Percentiles rank a stretch among this genome's conserved stretches.
phyloP scores from a whole-genome alignment of 1,140 invertebrate species.

The Drosophila ambigua region DNA sequence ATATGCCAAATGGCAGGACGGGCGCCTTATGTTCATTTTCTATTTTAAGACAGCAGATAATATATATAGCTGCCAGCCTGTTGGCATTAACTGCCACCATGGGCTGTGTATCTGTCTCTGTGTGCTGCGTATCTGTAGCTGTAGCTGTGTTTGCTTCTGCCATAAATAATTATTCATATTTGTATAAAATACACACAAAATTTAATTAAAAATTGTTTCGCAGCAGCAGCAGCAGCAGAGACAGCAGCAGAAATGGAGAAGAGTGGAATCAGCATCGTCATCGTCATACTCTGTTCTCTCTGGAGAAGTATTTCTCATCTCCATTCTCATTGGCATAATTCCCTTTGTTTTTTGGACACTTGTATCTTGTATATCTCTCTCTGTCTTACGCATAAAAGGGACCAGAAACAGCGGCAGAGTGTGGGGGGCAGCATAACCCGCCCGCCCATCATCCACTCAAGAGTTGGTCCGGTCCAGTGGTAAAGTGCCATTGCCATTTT shows the following conservation, averaged over 20 bases:
- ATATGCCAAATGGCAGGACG: slow-evolving; percentile 65
- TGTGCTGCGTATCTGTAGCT: slow-evolving; percentile 28
- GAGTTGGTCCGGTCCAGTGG: slow-evolving; percentile 60
- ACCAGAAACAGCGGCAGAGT: slow-evolving; percentile 3
- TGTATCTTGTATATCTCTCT: neutral
- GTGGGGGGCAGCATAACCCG: neutral
- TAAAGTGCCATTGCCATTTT: slow-evolving; percentile 68
- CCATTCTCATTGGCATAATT: slow-evolving; percentile 46
- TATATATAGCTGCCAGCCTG: slow-evolving; percentile 55
- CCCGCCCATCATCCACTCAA: slow-evolving; percentile 1
- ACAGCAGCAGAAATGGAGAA: slow-evolving; percentile 6
- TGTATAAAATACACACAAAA: slow-evolving; percentile 81
- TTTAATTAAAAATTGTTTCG: slow-evolving; percentile 82
- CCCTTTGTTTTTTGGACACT: slow-evolving; percentile 44
- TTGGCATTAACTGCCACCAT: slow-evolving; percentile 72
- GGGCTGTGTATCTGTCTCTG: neutral
- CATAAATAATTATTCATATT: slow-evolving; percentile 83
- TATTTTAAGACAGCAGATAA: slow-evolving; percentile 71
- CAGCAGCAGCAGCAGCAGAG: neutral
- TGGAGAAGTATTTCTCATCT: slow-evolving; percentile 1
- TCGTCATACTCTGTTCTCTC: too few relatives aligned
- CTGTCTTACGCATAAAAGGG: slow-evolving; percentile 24
- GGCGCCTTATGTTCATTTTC: slow-evolving; percentile 76
- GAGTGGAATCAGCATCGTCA: too few relatives aligned
- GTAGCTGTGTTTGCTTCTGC: slow-evolving; percentile 32